Conservation (phyloP, 2,113 vertebrate genomes). For the Cyphomyrus discorhynchus region DNA sequence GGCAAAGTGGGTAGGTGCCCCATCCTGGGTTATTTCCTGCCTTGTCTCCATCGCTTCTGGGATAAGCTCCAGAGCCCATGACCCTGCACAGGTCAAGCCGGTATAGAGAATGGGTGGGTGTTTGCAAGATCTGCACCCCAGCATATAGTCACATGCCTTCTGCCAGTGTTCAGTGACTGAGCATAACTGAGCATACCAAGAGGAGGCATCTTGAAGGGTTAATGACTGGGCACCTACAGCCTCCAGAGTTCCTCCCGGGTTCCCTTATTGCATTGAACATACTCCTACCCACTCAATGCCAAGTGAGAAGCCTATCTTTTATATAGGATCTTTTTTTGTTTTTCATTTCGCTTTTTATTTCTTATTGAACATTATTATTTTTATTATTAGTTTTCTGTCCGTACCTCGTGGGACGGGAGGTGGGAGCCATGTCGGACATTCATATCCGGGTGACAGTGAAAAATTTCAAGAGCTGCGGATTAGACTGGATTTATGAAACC, state of each 20-base stretch:
- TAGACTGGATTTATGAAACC: slow-evolving; percentile 12
- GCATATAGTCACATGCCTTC: background rate
- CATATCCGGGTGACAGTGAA: slow-evolving; percentile 13
- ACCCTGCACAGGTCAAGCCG: background rate
- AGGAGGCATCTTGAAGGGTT: background rate
- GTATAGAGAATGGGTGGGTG: background rate
- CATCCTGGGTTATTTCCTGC: background rate
- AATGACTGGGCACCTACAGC: background rate
- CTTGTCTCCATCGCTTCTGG: background rate
- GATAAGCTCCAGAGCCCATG: background rate
- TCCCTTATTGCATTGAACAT: background rate
- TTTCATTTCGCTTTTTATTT: slow-evolving; percentile 17
- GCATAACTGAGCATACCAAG: background rate
- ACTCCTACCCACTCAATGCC: background rate
- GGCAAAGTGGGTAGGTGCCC: background rate
- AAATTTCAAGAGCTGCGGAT: slow-evolving; percentile 5
- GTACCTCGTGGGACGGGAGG: slow-evolving; percentile 1
- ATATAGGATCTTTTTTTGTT: background rate
- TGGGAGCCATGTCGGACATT: background rate
- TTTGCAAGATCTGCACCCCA: background rate
- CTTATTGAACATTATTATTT: slow-evolving; percentile 18
- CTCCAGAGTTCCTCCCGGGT: background rate
- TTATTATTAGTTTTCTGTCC: slow-evolving; percentile 17
- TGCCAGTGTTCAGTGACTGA: background rate
- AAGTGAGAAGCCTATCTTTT: slow-evolving; percentile 3